Evolutionary conservation across 2,113 vertebrate species (phyloP).

Genomic region (Erpornis zantholeuca): DNA sequence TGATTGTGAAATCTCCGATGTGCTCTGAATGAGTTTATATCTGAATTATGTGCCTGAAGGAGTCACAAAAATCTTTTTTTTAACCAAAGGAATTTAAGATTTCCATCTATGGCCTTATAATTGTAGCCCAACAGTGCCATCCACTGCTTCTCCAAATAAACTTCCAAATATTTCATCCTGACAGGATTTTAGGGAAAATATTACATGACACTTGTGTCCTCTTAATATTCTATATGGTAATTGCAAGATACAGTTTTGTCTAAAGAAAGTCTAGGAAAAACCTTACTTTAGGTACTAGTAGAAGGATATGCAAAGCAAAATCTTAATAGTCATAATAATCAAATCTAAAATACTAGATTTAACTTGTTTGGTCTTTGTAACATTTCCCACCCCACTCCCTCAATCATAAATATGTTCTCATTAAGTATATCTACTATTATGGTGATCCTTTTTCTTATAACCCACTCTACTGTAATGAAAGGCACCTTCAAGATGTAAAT

Average conservation of each 20-base stretch:
- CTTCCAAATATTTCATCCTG: background rate
- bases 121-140: conserved; percentile 66
- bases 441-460: background rate
- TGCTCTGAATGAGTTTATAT: background rate
- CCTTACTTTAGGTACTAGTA: background rate
- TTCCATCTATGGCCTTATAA: background rate
- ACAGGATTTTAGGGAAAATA: background rate
- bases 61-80: background rate
- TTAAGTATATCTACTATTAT: background rate
- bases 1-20: background rate
- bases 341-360: background rate
- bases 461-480: background rate
- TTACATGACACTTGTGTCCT: background rate
- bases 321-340: background rate
- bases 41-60: background rate
- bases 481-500: background rate
- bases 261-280: background rate
- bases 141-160: conserved; percentile 57
- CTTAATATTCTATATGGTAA: background rate
- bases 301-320: background rate
- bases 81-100: background rate
- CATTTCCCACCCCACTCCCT: background rate
- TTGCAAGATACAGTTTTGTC: background rate
- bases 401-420: background rate
- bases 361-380: background rate